Base-by-base conservation (phyloP, 2,888 invertebrate genomes). In the Plusia festucae region DNA sequence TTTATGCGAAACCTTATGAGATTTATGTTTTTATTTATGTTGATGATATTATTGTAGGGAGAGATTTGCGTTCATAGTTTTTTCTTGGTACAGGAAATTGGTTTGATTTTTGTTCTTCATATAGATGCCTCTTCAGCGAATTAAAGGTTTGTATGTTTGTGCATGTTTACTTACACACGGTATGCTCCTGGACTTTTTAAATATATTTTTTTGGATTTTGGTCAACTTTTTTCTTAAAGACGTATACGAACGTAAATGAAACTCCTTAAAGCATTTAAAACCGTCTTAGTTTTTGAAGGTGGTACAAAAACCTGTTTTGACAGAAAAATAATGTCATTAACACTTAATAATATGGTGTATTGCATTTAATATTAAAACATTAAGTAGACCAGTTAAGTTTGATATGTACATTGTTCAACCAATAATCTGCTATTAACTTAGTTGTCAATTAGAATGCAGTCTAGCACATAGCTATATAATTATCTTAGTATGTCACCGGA, bases 361-460 rank as follows among this genome's bases (percentile, higher is more conserved):
- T n/a, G n/a, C n/a, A n/a, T n/a, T n/a, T 8, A 1, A 8, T 27
- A 6, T 27, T 27, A 1, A 8, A 5, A 27, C 27, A 27, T 27
- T 7, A 4, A 6, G 27, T 27, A 27, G 27, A 6, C 27, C 8
- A 27, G 27, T 30, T 30, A n/a, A 40, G 40, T n/a, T 40, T 40
- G n/a, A 1, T n/a, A 6, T 40, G 40, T 6, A n/a, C 40, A 40
- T 40, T 40, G 54, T 60, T 7, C 30, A 44, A 22, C n/a, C 30
- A 30, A 30, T 72, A 83, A 76, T 78, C 79, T 79, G 60, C 70
- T 63, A 75, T 72, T 64, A 72, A 60, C 64, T 57, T 15, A 4
- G 44, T 57, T 49, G 53, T 44, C 65, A 60, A 74, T 74, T 74
- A 57, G 24, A 60, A 56, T 40, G 32, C 56, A n/a, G 22, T 40